A percentile compares a stretch with the other conserved stretches of the same genome.
Conservation (phyloP, 2,797 vertebrate species). For the Lemur catta region DNA sequence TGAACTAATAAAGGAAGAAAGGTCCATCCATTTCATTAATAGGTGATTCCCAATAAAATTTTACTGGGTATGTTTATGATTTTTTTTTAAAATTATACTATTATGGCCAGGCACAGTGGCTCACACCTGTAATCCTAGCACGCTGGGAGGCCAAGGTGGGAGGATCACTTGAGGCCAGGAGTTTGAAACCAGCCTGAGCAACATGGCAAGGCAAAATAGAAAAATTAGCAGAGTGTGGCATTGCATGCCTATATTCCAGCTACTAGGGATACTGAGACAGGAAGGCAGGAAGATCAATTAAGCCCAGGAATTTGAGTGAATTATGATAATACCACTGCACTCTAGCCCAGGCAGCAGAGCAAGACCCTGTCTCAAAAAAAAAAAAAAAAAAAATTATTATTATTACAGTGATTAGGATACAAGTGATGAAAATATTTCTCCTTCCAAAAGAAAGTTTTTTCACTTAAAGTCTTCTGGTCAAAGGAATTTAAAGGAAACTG, state of each 20-base stretch:
- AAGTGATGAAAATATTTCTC: conserved; percentile 30
- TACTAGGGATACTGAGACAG: neutral
- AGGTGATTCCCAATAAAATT: neutral
- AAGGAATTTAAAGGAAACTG: conserved; percentile 29
- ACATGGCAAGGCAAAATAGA: neutral
- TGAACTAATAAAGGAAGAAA: neutral
- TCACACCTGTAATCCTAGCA: neutral
- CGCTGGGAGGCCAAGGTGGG: neutral
- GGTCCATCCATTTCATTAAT: neutral
- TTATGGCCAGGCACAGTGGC: neutral
- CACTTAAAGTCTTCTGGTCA: neutral
- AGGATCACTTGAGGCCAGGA: neutral
- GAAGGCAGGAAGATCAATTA: neutral
- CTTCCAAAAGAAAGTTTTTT: neutral
- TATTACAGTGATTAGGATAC: neutral
- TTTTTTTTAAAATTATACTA: neutral
- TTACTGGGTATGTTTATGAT: neutral
- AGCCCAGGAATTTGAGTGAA: neutral
- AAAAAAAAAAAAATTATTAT: neutral
- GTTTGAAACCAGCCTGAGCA: neutral
- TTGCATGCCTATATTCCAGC: neutral
- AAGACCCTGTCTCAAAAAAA: neutral
- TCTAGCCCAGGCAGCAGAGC: neutral
- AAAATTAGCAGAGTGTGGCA: neutral
- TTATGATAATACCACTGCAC: neutral